phyloP scores from a whole-genome alignment of 2,113 vertebrate species.

The Python bivittatus region DNA sequence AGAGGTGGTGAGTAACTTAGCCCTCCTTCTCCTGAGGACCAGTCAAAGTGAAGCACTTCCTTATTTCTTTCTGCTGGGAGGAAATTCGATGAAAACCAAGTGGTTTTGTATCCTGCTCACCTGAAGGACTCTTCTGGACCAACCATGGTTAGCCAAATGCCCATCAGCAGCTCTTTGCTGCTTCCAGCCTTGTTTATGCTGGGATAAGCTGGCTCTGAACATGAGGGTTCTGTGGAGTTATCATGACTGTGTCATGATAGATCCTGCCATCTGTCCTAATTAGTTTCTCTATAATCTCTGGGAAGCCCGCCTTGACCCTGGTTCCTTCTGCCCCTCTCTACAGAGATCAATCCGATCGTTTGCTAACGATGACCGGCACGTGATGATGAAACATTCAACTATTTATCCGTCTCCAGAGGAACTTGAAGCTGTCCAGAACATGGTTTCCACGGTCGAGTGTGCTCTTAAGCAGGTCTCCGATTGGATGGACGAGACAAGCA shows the following conservation, averaged over 20 bases:
- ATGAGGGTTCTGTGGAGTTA: not conserved
- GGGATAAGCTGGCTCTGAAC: not conserved
- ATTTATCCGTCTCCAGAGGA: constrained; percentile 97
- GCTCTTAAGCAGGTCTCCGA: constrained; percentile 98
- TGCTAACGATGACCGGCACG: constrained; percentile 97
- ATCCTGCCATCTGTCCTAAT: not conserved
- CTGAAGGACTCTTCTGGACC: not conserved
- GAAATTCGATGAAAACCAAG: not conserved
- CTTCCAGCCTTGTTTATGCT: not conserved
- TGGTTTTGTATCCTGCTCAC: not conserved
- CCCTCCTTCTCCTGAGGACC: not conserved
- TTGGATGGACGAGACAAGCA: constrained; percentile 89
- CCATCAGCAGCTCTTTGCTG: too few relatives aligned
- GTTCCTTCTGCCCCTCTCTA: constrained; percentile 22
- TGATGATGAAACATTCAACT: constrained; percentile 98
- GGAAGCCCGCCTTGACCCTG: not conserved
- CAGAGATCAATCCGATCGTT: constrained; percentile 99
- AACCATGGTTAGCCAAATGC: not conserved
- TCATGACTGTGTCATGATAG: not conserved
- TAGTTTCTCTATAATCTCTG: not conserved
- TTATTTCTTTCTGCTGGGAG: too few relatives aligned
- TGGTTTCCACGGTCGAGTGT: constrained; percentile 95
- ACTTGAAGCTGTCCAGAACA: constrained; percentile 95
- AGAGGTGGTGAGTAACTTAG: not conserved
- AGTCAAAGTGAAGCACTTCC: not conserved